Conservation (phyloP, 2,113 vertebrate genomes). For the Chrysemys picta region DNA sequence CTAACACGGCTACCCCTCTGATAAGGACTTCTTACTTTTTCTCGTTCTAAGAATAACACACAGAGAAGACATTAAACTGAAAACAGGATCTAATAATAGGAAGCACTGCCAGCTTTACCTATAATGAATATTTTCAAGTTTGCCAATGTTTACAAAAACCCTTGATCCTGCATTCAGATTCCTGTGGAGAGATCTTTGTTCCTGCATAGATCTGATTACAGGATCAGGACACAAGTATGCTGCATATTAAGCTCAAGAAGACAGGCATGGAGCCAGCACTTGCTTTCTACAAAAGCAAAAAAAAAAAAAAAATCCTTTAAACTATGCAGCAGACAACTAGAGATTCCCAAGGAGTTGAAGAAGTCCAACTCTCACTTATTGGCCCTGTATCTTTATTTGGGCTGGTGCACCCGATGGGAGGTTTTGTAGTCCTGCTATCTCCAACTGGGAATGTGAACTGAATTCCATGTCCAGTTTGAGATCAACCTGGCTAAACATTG, state of each 20-base stretch:
- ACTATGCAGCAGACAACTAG: slow-evolving; percentile 45
- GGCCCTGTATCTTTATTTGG: not conserved
- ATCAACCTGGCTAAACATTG: not conserved
- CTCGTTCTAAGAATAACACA: not conserved
- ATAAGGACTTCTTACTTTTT: not conserved
- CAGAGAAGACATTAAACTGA: not conserved
- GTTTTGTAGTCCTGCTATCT: not conserved
- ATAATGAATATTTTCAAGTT: slow-evolving; percentile 43
- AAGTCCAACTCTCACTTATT: not conserved
- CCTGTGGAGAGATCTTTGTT: slow-evolving; percentile 16
- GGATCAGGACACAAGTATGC: slow-evolving; percentile 14
- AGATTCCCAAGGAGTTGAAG: slow-evolving; percentile 17
- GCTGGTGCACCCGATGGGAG: not conserved
- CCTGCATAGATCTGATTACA: slow-evolving; percentile 51
- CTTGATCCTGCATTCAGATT: slow-evolving; percentile 52
- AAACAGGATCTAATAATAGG: not conserved
- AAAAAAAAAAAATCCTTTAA: not conserved
- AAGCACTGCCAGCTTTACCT: not conserved
- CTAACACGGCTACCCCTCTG: too few relatives aligned
- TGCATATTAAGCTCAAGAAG: slow-evolving; percentile 1
- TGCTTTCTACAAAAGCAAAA: slow-evolving; percentile 28
- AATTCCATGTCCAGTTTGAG: not conserved
- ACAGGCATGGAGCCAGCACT: not conserved
- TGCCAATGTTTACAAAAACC: slow-evolving; percentile 12
- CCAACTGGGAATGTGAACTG: not conserved